Evolutionary conservation across 2,797 vertebrate species (phyloP).

Genomic region (Sebastes steindachneri): DNA sequence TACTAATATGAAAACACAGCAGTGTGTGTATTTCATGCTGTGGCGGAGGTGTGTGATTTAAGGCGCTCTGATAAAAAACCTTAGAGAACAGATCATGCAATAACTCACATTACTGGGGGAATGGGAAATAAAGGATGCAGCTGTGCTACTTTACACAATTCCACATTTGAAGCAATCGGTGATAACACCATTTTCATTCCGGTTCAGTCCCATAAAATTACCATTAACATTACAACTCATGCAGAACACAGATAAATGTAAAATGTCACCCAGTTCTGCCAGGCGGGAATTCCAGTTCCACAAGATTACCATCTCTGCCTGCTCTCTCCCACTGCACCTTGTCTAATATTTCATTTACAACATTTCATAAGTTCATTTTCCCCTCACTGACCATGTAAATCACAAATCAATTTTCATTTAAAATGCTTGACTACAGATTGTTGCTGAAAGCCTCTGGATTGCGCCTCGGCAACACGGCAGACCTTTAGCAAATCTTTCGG

Average conservation of each 20-base stretch:
- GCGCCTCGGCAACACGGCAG: slow-evolving; percentile 87
- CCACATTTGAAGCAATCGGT: slow-evolving; percentile 94
- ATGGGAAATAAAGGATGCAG: slow-evolving; percentile 88
- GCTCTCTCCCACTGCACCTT: slow-evolving; percentile 85
- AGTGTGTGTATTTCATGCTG: slow-evolving; percentile 60
- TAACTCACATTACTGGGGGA: slow-evolving; percentile 92
- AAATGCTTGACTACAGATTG: slow-evolving; percentile 96
- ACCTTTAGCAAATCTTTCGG: slow-evolving; percentile 90
- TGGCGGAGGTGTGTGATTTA: slow-evolving; percentile 81
- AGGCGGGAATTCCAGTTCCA: slow-evolving; percentile 97
- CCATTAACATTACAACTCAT: slow-evolving; percentile 99
- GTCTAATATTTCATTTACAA: slow-evolving; percentile 99
- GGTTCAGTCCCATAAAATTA: slow-evolving; percentile 99
- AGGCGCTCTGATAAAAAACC: slow-evolving; percentile 85
- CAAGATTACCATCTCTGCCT: slow-evolving; percentile 93
- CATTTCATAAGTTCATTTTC: slow-evolving; percentile 99
- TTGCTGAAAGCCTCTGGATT: slow-evolving; percentile 91
- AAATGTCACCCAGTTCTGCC: slow-evolving; percentile 99
- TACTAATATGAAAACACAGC: slow-evolving; percentile 62
- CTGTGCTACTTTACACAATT: slow-evolving; percentile 93
- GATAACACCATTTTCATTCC: slow-evolving; percentile 98
- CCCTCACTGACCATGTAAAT: slow-evolving; percentile 99
- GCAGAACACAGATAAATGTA: slow-evolving; percentile 99
- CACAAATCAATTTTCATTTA: slow-evolving; percentile 99
- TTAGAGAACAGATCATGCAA: slow-evolving; percentile 89